A percentile compares a stretch with the other conserved stretches of the same genome.
phyloP scores from a whole-genome alignment of 2,113 vertebrate species.

The Chloropsis hardwickii region DNA sequence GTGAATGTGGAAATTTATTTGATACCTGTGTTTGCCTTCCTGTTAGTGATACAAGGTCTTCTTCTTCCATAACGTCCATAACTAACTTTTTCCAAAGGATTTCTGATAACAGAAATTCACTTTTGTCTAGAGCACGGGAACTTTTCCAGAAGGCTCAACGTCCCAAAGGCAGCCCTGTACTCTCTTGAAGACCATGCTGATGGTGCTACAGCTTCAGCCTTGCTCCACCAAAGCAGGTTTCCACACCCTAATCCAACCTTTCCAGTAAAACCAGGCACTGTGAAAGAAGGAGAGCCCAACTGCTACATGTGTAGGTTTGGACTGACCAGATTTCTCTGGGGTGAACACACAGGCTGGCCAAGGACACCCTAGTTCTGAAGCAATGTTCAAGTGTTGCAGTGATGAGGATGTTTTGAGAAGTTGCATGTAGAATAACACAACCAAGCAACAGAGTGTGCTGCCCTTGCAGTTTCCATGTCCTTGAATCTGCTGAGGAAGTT shows the following conservation, averaged over 20 bases:
- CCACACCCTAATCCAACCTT: not conserved
- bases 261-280: not conserved
- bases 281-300: not conserved
- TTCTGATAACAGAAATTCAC: slow-evolving; percentile 22
- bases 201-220: not conserved
- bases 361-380: not conserved
- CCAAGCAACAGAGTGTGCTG: not conserved
- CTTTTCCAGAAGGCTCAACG: not conserved
- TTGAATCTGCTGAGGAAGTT: not conserved
- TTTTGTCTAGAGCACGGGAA: not conserved
- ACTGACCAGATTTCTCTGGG: not conserved
- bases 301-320: not conserved
- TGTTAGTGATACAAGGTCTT: not conserved
- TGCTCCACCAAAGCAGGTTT: not conserved
- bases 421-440: not conserved
- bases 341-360: not conserved
- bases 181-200: not conserved
- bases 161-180: not conserved
- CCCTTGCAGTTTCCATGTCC: not conserved
- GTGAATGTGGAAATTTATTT: not conserved
- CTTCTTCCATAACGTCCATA: slow-evolving; percentile 14
- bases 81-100: not conserved
- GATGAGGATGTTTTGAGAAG: not conserved
- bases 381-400: not conserved
- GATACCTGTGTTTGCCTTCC: not conserved